Base-by-base conservation (phyloP, 2,113 vertebrate species). In the Himantopus leucocephalus region DNA sequence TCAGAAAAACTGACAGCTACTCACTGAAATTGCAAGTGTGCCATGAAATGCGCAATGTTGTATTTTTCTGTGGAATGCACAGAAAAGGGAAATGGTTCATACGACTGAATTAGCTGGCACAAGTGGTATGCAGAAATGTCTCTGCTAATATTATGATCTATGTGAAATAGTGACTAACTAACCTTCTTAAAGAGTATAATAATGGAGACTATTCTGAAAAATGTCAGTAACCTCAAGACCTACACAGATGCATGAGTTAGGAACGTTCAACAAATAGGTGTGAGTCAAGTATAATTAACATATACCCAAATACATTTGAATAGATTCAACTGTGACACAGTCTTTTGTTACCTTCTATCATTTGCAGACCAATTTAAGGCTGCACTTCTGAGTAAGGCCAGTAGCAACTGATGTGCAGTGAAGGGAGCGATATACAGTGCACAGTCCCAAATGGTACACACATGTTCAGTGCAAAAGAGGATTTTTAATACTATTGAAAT, bases 391-490 rank as follows among this genome's bases (percentile, higher is more conserved):
- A 76, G 97, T 92, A 97, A 96, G 77, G 77, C 89, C 89, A 76
- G 92, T 92, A 92, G 96, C 89, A 82, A 73, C 4, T 82, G 70
- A 91, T 87, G 73, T 94, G 91, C 92, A 88, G 60, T 39, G 53
- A 68, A 86, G 85, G 55, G 6, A 87, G 73, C 76, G 53, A 22
- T 17, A 59, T 74, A 73, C 53, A 80, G 64, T 52, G 83, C 77
- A 71, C 68, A 18, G 47, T 91, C 91, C 95, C 93, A 85, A 97
- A 92, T 96, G 92, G 95, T 53, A 72, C 84, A 89, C 95, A 94
- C 45, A 85, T 95, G 89, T 95, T 87, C 43, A 11, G 84, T 68
- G 91, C 72, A 89, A 91, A 91, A 85, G 66, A 94, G 74, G 66
- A 82, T 72, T 95, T 90, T 78, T 88, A 94, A 85, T 84, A 76